Conservation (phyloP, 1,140 invertebrate genomes). For the Ylistrum balloti region DNA sequence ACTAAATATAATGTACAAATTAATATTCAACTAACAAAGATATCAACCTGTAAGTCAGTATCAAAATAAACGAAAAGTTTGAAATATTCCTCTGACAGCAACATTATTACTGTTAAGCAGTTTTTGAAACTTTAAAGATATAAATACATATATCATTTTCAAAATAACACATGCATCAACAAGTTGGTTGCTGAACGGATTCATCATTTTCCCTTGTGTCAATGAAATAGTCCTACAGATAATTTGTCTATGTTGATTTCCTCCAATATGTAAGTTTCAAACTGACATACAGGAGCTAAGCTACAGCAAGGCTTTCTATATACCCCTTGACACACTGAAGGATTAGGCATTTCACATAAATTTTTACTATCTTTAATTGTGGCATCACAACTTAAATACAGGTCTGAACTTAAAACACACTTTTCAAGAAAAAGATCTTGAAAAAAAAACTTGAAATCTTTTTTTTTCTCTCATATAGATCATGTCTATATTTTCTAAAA, state of each 20-base stretch:
- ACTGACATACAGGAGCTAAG: not conserved
- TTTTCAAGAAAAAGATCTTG: constrained; percentile 1
- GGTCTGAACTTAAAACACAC: constrained; percentile 14
- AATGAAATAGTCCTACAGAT: not conserved
- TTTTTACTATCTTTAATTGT: not conserved
- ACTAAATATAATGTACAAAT: too few relatives aligned
- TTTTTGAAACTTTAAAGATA: not conserved
- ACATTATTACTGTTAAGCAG: not conserved
- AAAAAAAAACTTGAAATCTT: not conserved
- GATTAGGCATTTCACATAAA: constrained; percentile 38
- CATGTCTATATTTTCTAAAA: constrained; percentile 14
- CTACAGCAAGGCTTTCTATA: not conserved
- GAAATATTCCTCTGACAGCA: not conserved
- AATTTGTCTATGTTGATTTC: not conserved
- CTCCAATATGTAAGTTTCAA: not conserved
- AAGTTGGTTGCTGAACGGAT: too few relatives aligned
- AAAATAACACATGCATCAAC: not conserved
- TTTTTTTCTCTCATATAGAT: not conserved
- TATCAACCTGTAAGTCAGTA: too few relatives aligned
- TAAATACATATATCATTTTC: not conserved
- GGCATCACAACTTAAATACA: not conserved
- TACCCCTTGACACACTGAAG: not conserved
- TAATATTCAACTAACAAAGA: too few relatives aligned
- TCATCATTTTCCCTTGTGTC: not conserved
- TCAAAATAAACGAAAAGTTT: too few relatives aligned